A percentile compares a stretch with the other conserved stretches of the same genome.
Conservation (phyloP, 2,113 vertebrate genomes). For the Sigmodon hispidus region DNA sequence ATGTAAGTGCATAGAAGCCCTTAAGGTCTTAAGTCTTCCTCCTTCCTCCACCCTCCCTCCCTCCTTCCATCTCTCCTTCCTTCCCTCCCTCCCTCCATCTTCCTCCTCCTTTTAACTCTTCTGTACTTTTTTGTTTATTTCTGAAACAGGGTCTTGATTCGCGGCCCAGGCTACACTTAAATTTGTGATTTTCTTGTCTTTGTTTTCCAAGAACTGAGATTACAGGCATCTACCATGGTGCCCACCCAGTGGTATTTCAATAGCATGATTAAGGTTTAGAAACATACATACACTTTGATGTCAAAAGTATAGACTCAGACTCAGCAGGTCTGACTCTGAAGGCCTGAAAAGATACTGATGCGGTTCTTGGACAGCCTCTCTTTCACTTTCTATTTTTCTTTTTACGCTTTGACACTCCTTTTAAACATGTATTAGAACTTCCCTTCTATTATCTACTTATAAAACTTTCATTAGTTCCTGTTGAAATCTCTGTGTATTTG, state of each 20-base stretch:
- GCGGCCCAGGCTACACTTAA: neutral
- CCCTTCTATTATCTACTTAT: neutral
- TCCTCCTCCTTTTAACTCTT: neutral
- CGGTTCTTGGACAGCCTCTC: neutral
- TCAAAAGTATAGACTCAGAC: neutral
- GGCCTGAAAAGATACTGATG: neutral
- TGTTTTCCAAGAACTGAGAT: neutral
- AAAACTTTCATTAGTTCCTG: neutral
- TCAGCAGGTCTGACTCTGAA: too few relatives aligned
- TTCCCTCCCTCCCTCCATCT: too few relatives aligned
- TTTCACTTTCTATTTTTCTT: neutral
- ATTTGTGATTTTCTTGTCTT: neutral
- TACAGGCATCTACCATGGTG: neutral
- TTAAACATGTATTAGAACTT: neutral
- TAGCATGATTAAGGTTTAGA: neutral
- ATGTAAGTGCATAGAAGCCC: neutral
- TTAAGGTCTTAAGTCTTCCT: neutral
- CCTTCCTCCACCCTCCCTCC: neutral
- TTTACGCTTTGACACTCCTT: neutral
- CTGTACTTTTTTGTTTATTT: neutral
- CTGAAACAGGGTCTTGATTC: neutral
- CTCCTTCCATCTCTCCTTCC: fast-evolving
- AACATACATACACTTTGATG: neutral
- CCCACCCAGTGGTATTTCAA: neutral
- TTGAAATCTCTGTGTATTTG: neutral